phyloP scores from a whole-genome alignment of 2,113 vertebrate species.

The Ramphastos sulfuratus region DNA sequence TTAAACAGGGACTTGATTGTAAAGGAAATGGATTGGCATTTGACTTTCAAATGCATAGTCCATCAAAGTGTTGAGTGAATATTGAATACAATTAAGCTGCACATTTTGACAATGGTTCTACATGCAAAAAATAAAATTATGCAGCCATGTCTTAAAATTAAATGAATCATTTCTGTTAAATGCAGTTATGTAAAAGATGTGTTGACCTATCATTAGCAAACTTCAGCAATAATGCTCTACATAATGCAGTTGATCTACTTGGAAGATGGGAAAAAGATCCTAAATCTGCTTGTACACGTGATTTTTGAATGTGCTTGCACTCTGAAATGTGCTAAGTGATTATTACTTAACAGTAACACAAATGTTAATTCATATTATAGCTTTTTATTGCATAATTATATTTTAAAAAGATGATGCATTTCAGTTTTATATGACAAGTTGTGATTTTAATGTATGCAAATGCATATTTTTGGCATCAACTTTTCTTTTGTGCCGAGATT shows the following conservation, averaged over 20 bases:
- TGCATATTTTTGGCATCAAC: background rate
- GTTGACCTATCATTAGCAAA: slow-evolving; percentile 6
- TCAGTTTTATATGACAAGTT: background rate
- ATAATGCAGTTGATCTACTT: background rate
- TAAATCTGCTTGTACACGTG: background rate
- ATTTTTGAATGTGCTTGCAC: background rate
- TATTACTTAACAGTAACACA: background rate
- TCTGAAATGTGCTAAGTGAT: background rate
- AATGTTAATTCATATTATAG: background rate
- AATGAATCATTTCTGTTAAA: slow-evolving; percentile 33
- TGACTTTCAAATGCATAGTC: slow-evolving; percentile 67
- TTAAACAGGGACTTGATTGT: slow-evolving; percentile 40
- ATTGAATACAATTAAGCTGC: slow-evolving; percentile 66
- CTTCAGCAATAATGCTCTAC: background rate
- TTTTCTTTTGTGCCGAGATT: background rate
- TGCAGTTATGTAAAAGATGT: background rate
- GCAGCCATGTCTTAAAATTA: slow-evolving; percentile 49
- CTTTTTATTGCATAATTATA: background rate
- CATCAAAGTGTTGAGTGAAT: slow-evolving; percentile 61
- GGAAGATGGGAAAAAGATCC: background rate
- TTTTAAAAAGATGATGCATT: background rate
- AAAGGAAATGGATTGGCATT: slow-evolving; percentile 51
- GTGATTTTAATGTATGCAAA: background rate
- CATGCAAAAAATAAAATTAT: slow-evolving; percentile 55
- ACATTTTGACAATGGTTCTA: slow-evolving; percentile 58